These are phyloP conservation scores for Leucoraja ocellata DNA, from an alignment of 2,797 vertebrate species.

Conservation along the genomic window DNA sequence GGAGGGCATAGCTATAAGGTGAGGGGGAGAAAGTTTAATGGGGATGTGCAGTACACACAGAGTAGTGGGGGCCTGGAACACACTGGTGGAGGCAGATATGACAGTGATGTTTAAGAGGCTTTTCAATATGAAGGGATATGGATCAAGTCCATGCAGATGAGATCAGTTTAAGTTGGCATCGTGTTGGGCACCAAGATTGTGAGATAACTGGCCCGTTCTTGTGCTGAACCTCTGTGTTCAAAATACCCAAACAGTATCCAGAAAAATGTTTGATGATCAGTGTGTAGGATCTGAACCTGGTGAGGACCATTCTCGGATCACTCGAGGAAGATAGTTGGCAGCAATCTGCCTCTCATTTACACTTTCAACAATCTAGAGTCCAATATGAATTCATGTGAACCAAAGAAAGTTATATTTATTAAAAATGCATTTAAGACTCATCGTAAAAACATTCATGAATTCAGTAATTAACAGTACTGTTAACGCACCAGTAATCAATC, in stretches of 20 bases:
- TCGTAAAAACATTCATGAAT: constrained; percentile 53
- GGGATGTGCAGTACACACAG: no score
- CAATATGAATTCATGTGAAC: constrained; percentile 38
- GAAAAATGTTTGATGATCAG: background rate
- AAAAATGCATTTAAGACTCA: constrained; percentile 67
- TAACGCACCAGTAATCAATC: constrained; percentile 73
- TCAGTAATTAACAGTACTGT: constrained; percentile 39
- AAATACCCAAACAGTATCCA: background rate
- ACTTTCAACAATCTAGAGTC: constrained; percentile 27
- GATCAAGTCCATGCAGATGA: no score
- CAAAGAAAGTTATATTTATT: constrained; percentile 49
- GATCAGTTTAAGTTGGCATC: no score
- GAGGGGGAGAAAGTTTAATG: no score
- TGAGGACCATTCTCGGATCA: background rate
- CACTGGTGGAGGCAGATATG: no score
- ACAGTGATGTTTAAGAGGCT: no score
- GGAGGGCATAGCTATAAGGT: no score
- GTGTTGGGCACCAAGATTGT: no score
- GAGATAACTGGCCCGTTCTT: no score
- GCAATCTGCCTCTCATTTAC: background rate
- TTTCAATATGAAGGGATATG: no score
- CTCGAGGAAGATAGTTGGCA: background rate
- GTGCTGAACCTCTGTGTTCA: no score
- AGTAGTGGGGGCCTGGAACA: no score
- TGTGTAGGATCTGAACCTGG: background rate